Evolutionary conservation across 2,888 invertebrate species (phyloP), one percentile per base, ranked within the genome.

Genomic region (Dolichomitus sp.): DNA sequence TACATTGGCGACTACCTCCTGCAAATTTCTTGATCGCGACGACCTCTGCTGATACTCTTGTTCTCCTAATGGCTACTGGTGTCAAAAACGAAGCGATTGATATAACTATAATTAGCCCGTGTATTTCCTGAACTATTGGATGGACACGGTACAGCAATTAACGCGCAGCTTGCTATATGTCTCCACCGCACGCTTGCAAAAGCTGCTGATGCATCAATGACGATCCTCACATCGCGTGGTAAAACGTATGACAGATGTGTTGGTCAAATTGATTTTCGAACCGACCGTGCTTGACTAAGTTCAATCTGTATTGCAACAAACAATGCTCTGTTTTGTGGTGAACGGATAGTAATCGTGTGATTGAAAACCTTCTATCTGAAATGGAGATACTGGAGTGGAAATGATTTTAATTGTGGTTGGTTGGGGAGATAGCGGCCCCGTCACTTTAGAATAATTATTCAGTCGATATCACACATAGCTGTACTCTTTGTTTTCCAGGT

Each of bases 261-360:
- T 69, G 23, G 68, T 63, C 74, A 82, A 74, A 82, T 78, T 78
- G 78, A 82, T 82, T 82, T 69, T 70, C 81, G 57, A 52, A 57
- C 69, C 42, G 4, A 48, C 40, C 54, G 63, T 14, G 19, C 61
- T 50, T 68, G 37, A 48, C 17, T 17, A 23, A 23, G 23, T 1
- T 17, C n/a, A 50, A 59, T 61, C 27, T 27, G 54, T 23, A 77
- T 68, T 73, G 76, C 52, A 40, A 52, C 68, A 63, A 81, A 70
- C 63, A 65, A 69, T 72, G 17, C 27, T 12, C 59, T 48, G 50
- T 48, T 40, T 68, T 37, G 27, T n/a, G n/a, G 61, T 45, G 12
- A 50, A 30, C 17, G 12, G 17, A 42, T 50, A 30, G 57, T 68
- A 72, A 61, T 68, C 42, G 37, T 68, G 45, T 54, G 19, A 50